These are phyloP conservation scores for Drosophila stalkeri DNA, from an alignment of 2,888 invertebrate species.

Conservation along the genomic window DNA sequence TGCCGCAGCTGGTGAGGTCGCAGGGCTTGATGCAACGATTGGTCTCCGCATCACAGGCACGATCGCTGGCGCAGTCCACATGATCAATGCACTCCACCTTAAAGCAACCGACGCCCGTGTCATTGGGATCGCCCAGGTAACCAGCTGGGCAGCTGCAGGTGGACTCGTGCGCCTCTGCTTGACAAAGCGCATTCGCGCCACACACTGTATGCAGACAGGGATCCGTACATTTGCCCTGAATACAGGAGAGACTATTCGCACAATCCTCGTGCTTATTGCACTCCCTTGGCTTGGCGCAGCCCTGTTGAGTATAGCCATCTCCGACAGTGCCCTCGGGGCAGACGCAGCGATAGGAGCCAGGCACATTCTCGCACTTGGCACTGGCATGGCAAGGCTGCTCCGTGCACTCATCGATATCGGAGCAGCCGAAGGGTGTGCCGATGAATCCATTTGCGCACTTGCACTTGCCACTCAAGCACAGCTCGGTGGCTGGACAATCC, in stretches of 20 bases:
- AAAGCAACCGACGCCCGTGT: constrained; percentile 92
- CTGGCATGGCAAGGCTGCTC: constrained; percentile 91
- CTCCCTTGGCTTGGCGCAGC: constrained; percentile 91
- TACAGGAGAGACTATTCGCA: constrained; percentile 90
- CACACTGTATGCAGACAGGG: constrained; percentile 91
- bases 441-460: constrained; percentile 92
- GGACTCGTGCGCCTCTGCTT: constrained; percentile 89
- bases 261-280: constrained; percentile 92
- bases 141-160: constrained; percentile 92
- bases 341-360: constrained; percentile 92
- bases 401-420: constrained; percentile 93
- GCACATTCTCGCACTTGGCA: constrained; percentile 91
- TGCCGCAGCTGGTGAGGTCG: constrained; percentile 91
- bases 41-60: constrained; percentile 90
- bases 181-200: constrained; percentile 91
- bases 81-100: constrained; percentile 94
- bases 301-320: constrained; percentile 89
- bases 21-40: constrained; percentile 95
- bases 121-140: constrained; percentile 92
- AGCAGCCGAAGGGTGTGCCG: constrained; percentile 90
- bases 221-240: constrained; percentile 91
- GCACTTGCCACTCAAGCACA: constrained; percentile 91
- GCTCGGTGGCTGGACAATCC: constrained; percentile 92
- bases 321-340: constrained; percentile 93
- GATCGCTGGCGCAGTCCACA: constrained; percentile 91